Evolutionary conservation across 2,888 invertebrate genomes (phyloP).

Genomic region (Trachelus tabidus): DNA sequence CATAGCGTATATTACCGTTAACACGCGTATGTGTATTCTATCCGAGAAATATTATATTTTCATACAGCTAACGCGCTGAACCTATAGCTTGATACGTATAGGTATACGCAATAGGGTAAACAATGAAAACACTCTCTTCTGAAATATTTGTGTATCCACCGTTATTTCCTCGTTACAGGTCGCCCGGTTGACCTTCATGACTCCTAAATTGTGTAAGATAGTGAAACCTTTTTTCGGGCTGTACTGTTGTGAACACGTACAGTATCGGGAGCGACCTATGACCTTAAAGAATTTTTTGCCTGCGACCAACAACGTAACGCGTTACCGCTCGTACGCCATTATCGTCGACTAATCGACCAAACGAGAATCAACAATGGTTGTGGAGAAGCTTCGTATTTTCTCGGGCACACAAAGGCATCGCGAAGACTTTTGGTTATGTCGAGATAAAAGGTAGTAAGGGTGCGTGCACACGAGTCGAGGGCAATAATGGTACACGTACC

Average conservation of each 20-base stretch:
- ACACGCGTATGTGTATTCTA: too few relatives aligned
- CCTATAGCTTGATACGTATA: background rate
- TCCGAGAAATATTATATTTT: background rate
- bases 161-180: background rate
- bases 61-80: background rate
- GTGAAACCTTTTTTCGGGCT: background rate
- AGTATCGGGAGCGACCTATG: background rate
- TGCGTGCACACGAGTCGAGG: background rate
- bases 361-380: background rate
- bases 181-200: background rate
- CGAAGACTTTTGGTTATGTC: background rate
- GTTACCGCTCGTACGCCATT: background rate
- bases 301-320: background rate
- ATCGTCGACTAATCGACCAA: slow-evolving; percentile 3
- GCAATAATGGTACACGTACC: background rate
- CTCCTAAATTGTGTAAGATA: background rate
- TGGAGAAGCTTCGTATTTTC: background rate
- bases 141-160: background rate
- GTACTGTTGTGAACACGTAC: background rate
- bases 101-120: background rate
- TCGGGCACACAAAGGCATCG: background rate
- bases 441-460: background rate
- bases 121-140: background rate
- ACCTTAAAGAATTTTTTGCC: background rate
- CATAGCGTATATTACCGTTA: background rate